Base-by-base conservation (phyloP, 2,113 vertebrate genomes). In the Calyptomena viridis region DNA sequence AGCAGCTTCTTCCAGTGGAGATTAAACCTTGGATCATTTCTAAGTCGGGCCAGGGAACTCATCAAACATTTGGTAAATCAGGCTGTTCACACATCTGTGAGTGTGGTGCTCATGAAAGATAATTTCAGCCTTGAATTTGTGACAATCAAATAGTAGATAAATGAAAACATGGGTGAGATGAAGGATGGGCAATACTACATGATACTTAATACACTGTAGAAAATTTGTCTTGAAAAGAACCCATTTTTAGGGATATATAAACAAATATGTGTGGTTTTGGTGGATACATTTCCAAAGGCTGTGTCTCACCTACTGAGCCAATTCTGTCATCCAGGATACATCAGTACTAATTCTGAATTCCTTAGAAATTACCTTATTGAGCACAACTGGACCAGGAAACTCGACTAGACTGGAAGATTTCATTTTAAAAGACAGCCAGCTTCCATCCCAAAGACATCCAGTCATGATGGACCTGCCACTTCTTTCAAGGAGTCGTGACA, bases 311-410 rank as follows among this genome's bases (percentile, higher is more conserved):
- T 76, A 13, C 77, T 92, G 92, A 96, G 74, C 73, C 77, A 72
- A 22, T 93, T 93, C 93, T 95, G 88, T 87, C 88, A 92, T 14
- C 73, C 69, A 46, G n/a, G 31, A 86, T 78, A 23, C 49, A 62
- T 89, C 94, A 93, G 28, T 4, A 13, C 8, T 17, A 24, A 52
- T 86, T 39, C 31, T 66, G 73, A 79, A 67, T 90, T 79, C 83
- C 66, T 49, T 58, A 44, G 66, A 35, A 92, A 84, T 73, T 20
- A 12, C 52, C 56, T 86, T 84, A 28, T 0, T 89, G 76, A 90
- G 76, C 56, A 78, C 85, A 81, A 25, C 44, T 86, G 76, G 88
- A 64, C 14, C 58, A 76, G 71, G 66, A 87, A 92, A 81, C 20
- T n/a, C 16, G 27, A 39, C 53, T 25, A 14, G 77, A 73, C 69